A percentile compares a stretch with the other conserved stretches of the same genome.
Evolutionary conservation across 2,113 vertebrate species (phyloP).

Genomic region (Ageneiosus marmoratus): DNA sequence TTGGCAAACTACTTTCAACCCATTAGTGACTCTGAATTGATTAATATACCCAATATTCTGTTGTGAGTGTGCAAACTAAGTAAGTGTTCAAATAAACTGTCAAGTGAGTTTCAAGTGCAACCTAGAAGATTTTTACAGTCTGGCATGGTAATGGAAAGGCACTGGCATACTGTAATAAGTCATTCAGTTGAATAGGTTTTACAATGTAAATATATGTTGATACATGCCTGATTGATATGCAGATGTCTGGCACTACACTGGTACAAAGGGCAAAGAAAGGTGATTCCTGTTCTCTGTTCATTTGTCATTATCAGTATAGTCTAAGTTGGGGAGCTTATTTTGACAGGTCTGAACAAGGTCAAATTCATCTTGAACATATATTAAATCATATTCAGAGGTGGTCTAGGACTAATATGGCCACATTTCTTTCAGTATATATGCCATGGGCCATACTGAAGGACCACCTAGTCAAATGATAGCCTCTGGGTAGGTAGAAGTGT

Average conservation of each 20-base stretch:
- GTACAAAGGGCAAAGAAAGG: constrained; percentile 35
- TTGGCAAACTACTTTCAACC: background rate
- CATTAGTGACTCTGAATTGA: background rate
- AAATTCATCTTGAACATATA: background rate
- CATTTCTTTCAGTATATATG: too few relatives aligned
- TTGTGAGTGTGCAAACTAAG: background rate
- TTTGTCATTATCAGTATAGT: constrained; percentile 45
- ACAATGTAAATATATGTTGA: constrained; percentile 51
- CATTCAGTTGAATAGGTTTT: constrained; percentile 27
- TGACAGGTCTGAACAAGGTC: too few relatives aligned
- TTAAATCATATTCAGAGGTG: background rate
- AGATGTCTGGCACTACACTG: constrained; percentile 34
- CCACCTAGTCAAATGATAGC: too few relatives aligned
- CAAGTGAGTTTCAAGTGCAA: background rate
- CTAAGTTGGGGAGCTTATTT: background rate
- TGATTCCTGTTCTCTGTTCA: constrained; percentile 41
- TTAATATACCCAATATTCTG: background rate
- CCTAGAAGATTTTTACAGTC: constrained; percentile 6
- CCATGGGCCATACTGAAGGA: too few relatives aligned
- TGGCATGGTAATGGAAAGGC: constrained; percentile 21
- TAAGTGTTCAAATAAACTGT: background rate
- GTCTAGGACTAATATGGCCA: too few relatives aligned
- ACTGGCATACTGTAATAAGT: constrained; percentile 39
- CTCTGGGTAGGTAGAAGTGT: too few relatives aligned
- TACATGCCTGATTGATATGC: constrained; percentile 31